A percentile compares a stretch with the other conserved stretches of the same genome.
Conservation (phyloP, 2,797 vertebrate species). For the Clarias laeviceps region DNA sequence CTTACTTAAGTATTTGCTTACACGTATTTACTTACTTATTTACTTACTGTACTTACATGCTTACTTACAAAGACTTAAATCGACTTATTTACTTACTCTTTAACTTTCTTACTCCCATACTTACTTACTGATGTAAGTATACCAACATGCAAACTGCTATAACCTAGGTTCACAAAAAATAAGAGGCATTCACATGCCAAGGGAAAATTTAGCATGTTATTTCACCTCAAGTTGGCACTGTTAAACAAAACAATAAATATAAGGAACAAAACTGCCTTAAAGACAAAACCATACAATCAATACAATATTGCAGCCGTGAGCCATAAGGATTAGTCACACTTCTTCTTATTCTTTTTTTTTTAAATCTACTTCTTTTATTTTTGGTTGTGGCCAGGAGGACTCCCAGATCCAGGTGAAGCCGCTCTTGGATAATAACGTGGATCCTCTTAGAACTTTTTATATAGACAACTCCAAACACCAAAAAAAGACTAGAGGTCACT, state of each 20-base stretch:
- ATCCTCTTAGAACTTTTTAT: neutral
- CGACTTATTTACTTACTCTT: neutral
- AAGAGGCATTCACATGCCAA: neutral
- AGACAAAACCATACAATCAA: neutral
- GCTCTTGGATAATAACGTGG: neutral
- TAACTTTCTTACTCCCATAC: neutral
- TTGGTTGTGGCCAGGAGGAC: neutral
- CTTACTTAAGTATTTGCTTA: neutral
- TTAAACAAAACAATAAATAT: neutral
- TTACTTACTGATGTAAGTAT: neutral
- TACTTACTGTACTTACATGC: neutral
- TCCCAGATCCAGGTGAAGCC: neutral
- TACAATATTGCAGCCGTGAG: neutral
- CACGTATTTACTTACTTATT: neutral
- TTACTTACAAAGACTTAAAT: neutral
- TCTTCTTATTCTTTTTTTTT: too few relatives aligned
- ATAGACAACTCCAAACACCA: neutral
- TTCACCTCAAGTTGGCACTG: neutral
- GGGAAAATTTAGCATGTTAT: neutral
- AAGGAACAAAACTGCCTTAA: neutral
- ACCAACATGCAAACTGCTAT: neutral
- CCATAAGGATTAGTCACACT: neutral
- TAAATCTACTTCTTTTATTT: too few relatives aligned
- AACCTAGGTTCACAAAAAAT: neutral
- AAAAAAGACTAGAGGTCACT: too few relatives aligned